Base-by-base conservation (phyloP, 2,797 vertebrate genomes). In the Myiotriccus ornatus region DNA sequence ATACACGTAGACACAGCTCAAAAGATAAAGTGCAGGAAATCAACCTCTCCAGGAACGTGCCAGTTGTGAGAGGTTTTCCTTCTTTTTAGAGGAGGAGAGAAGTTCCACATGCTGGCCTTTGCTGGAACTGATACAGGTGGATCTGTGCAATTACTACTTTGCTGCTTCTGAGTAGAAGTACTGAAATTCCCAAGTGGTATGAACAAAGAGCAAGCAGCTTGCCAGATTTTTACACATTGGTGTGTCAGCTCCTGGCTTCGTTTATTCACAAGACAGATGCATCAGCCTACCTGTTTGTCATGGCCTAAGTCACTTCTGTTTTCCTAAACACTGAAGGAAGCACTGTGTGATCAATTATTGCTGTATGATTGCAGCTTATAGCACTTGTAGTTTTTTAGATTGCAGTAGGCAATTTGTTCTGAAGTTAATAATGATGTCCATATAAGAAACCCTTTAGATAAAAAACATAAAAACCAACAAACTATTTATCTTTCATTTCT, bases 41-140 rank as follows among this genome's bases (percentile, higher is more conserved):
- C 50, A 30, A 23, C 21, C 20, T 17, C 30, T 60, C 41, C 15
- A 44, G 43, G 49, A 74, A 22, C 1, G 0, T 41, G 37, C 7
- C 65, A 32, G 22, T 28, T 7, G 10, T 56, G 68, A 57, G 32
- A 43, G 10, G 37, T 80, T 86, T 85, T 55, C 24, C 10, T 71
- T 62, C 15, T 57, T 43, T 44, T 24, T 30, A 49, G 47, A 50
- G 13, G 43, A 65, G 14, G 20, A 46, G 37, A 44, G 35, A 70
- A 63, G 34, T 71, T 92, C 28, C 41, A 56, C 0, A 0, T 41
- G 24, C 55, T 2, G 2, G 10, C 46, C 32, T 76, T 56, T 60
- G 17, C 76, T 52, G 25, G 30, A 32, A 18, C 55, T n/a, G 28
- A 41, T 34, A 17, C 2, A n/a, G 30, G 47, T 44, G 77, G 9